Conservation (phyloP, 2,888 invertebrate species). For the Thecocarcelia acutangulata region DNA sequence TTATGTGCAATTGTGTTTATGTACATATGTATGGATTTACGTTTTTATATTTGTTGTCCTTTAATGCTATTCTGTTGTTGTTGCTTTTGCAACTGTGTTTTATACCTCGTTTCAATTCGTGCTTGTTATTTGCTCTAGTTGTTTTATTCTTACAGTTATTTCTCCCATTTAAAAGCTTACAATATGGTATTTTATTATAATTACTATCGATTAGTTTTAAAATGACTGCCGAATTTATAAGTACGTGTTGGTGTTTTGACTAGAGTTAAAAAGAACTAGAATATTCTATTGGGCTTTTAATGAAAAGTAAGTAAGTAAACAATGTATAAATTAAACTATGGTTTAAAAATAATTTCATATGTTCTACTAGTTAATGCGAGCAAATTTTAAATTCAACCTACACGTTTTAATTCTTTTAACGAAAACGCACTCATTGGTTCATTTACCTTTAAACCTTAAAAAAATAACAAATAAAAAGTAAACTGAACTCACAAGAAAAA, state of each 20-base stretch:
- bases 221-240: slow-evolving; percentile 58
- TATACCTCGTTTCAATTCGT: slow-evolving; percentile 68
- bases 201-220: slow-evolving; percentile 73
- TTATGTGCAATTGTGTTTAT: slow-evolving; percentile 8
- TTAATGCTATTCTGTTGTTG: slow-evolving; percentile 1
- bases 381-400: too few species aligned
- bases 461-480: slow-evolving; percentile 15
- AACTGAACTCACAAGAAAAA: slow-evolving; percentile 20
- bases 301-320: slow-evolving; percentile 13
- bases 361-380: too few species aligned
- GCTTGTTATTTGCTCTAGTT: slow-evolving; percentile 54
- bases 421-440: slow-evolving; percentile 36
- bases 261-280: slow-evolving; percentile 3
- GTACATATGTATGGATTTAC: neutral
- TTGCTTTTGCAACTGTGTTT: slow-evolving; percentile 41
- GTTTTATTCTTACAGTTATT: slow-evolving; percentile 33
- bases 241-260: slow-evolving; percentile 23
- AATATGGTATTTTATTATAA: slow-evolving; percentile 65
- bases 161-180: slow-evolving; percentile 54
- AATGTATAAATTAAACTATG: too few species aligned
- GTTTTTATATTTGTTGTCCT: slow-evolving; percentile 57
- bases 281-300: neutral
- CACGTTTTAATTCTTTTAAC: too few species aligned
- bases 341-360: too few species aligned
- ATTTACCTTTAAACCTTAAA: slow-evolving; percentile 62